Base-by-base conservation (phyloP, 1,140 invertebrate genomes). In the Macrosteles quadrilineatus region DNA sequence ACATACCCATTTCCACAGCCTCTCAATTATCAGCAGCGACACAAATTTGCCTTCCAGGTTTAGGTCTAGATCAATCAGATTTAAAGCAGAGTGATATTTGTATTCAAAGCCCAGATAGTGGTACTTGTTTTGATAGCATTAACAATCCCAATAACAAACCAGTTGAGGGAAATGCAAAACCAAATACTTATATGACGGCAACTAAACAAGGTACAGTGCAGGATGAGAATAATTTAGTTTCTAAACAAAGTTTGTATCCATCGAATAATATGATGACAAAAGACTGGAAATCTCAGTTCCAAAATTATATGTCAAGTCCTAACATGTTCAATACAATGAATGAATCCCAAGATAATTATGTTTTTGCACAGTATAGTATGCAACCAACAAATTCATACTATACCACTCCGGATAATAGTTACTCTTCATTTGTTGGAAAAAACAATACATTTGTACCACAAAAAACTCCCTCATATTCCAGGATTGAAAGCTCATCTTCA, bases 71-170 rank as follows among this genome's bases (percentile, higher is more conserved):
- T 6, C 69, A 66, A 66, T 36, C 43, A 21, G 69, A 71, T 53
- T 55, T 71, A n/a, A 71, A 67, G 30, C 69, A 71, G 43, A 53
- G 23, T 71, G 69, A 71, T 66, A 59, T 66, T 1, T 55, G 50
- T 25, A 31, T 71, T 1, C 31, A 65, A 40, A 59, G 65, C 19
- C 27, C 45, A 36, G 63, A 71, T 71, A 25, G 6, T 32, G 66
- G 57, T 57, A 25, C 19, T 32, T 71, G 57, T 57, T 71, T 71
- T 57, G 69, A 71, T 40, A 66, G 25, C 29, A 36, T 43, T 3
- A 66, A 66, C 40, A 57, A 11, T 53, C 40, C 6, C 3, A 40
- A 66, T 17, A 45, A 67, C 43, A 12, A 59, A 17, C 6, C 6
- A 31, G 57, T 23, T 59, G 9, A 59, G 25, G 47, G 45, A 19